Evolutionary conservation across 64 coral and sea anemone species (phyloP).

Genomic region (Pocillopora damicornis): DNA sequence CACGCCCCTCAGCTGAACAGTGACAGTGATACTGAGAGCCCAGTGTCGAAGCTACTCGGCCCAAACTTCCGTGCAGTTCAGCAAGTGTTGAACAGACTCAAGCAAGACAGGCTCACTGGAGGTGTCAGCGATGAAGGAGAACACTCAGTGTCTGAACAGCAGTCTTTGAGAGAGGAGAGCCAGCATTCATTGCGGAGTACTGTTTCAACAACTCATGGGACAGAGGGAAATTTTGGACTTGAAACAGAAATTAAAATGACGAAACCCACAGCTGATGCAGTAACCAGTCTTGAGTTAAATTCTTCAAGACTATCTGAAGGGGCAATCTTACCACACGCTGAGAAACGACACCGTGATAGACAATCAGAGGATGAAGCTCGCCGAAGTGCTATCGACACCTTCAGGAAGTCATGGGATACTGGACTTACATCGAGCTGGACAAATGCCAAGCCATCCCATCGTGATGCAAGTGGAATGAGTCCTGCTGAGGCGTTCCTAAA

Average conservation of each 20-base stretch:
- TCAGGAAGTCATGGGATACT: background rate
- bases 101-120: slow-evolving; percentile 51
- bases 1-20: slow-evolving; percentile 45
- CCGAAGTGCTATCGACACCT: background rate
- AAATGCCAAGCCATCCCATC: background rate
- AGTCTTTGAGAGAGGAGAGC: background rate
- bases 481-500: background rate
- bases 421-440: slow-evolving; percentile 10
- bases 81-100: slow-evolving; percentile 70
- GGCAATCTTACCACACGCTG: background rate
- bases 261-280: background rate
- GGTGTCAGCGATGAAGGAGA: slow-evolving; percentile 9
- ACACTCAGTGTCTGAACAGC: background rate
- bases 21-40: slow-evolving; percentile 81
- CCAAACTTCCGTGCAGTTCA: slow-evolving; percentile 93
- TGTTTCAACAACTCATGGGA: background rate
- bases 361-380: background rate
- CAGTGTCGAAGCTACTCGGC: slow-evolving; percentile 95
- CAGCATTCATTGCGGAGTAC: background rate
- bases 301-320: background rate
- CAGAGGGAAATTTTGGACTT: background rate
- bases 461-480: background rate
- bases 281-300: background rate
- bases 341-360: background rate
- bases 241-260: background rate